Base-by-base conservation (phyloP, 2,113 vertebrate species). In the Sylvilagus bachmani region DNA sequence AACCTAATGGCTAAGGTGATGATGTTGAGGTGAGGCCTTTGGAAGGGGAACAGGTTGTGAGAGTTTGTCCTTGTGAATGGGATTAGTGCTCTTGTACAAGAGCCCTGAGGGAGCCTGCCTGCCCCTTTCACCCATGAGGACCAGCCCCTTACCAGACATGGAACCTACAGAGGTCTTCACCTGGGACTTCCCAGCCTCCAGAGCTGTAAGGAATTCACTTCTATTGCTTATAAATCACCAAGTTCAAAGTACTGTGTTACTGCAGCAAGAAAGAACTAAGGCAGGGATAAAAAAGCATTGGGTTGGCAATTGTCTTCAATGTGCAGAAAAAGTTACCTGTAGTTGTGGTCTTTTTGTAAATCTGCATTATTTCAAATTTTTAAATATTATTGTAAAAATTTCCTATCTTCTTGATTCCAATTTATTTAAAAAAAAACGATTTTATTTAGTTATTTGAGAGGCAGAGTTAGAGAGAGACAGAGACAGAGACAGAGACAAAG, bases 311-410 rank as follows among this genome's bases (percentile, higher is more conserved):
- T 93, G 3, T 91, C 24, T 81, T 36, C 58, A 51, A 86, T 44
- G 19, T 36, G 74, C n/a, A 74, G 91, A 80, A 81, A 92, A 79
- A 79, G 53, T 95, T 74, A 74, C 61, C 3, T 44, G 61, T 36
- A 74, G n/a, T 83, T 83, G 25, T 1, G 80, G 80, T 67, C 19
- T 93, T 93, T 66, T 92, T 31, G 55, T 31, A 89, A 77, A 83
- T 86, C 62, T 31, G 1, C 67, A 27, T 67, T 80, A 79, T 75
- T 86, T 95, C 58, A 53, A 90, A 21, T 67, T 71, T 86, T 27
- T 16, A 21, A 25, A 64, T 55, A 25, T 66, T 70, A 82, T 70
- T 79, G 44, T 51, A 75, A 86, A 84, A 89, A n/a, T 24, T 64
- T 38, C 55, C 10, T 62, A 89, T 80, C 51, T 33, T 70, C 6